phyloP scores from a whole-genome alignment of 1,140 invertebrate genomes.

The Zaprionus nigranus region DNA sequence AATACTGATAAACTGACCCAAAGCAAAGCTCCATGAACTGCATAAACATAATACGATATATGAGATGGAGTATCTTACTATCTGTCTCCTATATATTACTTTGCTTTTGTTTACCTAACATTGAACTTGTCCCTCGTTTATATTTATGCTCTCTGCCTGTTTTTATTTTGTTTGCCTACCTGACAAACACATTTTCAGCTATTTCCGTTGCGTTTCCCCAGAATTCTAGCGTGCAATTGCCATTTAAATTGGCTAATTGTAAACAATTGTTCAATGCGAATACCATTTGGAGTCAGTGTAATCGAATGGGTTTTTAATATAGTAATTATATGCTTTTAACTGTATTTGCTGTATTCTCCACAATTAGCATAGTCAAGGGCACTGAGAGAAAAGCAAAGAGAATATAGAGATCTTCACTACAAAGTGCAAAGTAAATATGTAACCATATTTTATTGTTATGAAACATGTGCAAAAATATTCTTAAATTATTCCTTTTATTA shows the following conservation, averaged over 20 bases:
- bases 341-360: background rate
- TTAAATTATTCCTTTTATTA: too few relatives aligned
- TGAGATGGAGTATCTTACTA: background rate
- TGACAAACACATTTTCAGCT: constrained; percentile 26
- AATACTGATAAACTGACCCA: constrained; percentile 25
- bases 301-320: constrained; percentile 12
- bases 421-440: too few relatives aligned
- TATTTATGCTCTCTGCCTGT: constrained; percentile 5
- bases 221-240: constrained; percentile 24
- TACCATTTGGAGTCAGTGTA: background rate
- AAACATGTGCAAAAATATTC: too few relatives aligned
- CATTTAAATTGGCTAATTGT: constrained; percentile 40
- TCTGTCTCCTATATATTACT: background rate
- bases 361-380: background rate
- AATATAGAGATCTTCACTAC: too few relatives aligned
- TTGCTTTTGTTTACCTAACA: background rate
- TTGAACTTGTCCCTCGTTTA: constrained; percentile 29
- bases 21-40: constrained; percentile 8
- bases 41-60: background rate
- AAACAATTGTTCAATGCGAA: constrained; percentile 27
- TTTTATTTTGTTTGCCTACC: constrained; percentile 10
- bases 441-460: too few relatives aligned
- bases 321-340: constrained; percentile 28
- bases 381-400: background rate
- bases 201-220: constrained; percentile 35